These are phyloP conservation scores for Ispidina picta DNA, from an alignment of 2,797 vertebrate species.

Conservation along the genomic window DNA sequence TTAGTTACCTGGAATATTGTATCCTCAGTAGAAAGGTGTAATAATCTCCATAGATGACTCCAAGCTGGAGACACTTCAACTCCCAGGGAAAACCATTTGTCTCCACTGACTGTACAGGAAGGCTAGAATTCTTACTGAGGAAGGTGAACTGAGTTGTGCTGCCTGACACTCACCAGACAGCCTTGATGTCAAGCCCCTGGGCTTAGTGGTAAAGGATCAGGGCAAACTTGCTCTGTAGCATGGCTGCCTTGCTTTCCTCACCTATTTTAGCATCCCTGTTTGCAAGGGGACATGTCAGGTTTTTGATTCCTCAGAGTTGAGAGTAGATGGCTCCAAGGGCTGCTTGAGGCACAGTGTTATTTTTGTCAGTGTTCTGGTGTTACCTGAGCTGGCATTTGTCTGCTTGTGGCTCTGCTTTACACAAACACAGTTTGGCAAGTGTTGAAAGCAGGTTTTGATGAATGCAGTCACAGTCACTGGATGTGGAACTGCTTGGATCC, in stretches of 20 bases:
- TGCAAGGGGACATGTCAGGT: not conserved
- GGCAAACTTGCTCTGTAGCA: not conserved
- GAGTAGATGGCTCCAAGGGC: not conserved
- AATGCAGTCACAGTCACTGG: not conserved
- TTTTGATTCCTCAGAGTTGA: not conserved
- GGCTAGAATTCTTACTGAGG: not conserved
- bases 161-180: not conserved
- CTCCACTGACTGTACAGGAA: not conserved
- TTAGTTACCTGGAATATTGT: not conserved
- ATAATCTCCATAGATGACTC: not conserved
- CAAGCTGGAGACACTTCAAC: not conserved
- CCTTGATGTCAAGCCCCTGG: not conserved
- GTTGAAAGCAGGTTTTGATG: not conserved
- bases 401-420: not conserved
- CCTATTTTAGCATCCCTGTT: not conserved
- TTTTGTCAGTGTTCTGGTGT: not conserved
- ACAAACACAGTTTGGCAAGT: not conserved
- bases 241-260: not conserved
- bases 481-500: not conserved
- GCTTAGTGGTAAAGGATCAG: not conserved
- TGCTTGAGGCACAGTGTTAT: not conserved
- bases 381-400: not conserved
- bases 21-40: not conserved
- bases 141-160: not conserved
- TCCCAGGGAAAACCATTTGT: not conserved